Evolutionary conservation across 1,140 invertebrate species (phyloP).

Genomic region (Heliconius hewitsoni): DNA sequence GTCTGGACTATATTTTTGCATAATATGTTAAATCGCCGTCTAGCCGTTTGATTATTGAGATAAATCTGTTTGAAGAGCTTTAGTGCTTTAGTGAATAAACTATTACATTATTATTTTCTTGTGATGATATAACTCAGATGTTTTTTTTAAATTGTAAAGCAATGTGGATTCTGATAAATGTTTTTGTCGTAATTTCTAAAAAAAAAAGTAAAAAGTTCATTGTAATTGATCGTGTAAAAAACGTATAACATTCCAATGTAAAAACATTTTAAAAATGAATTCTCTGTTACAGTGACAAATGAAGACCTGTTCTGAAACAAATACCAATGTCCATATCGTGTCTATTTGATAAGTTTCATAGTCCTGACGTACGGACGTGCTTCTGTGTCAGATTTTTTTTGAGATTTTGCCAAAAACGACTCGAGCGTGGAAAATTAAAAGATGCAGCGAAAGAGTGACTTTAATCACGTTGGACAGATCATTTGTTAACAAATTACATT

Average conservation of each 20-base stretch:
- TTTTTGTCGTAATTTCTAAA: background rate
- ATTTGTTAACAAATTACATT: slow-evolving; percentile 33
- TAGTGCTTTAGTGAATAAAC: background rate
- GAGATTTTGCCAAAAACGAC: slow-evolving; percentile 42
- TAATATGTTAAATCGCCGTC: slow-evolving; percentile 67
- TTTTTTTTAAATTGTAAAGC: background rate
- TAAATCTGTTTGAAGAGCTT: slow-evolving; percentile 35
- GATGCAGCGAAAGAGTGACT: slow-evolving; percentile 29
- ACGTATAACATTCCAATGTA: background rate
- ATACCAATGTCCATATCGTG: slow-evolving; percentile 19
- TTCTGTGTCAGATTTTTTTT: slow-evolving; percentile 25
- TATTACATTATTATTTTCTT: background rate
- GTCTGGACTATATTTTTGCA: slow-evolving; percentile 67
- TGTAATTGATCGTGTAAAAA: background rate
- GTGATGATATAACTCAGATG: background rate
- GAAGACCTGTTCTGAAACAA: slow-evolving; percentile 14
- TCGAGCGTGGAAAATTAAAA: slow-evolving; percentile 35
- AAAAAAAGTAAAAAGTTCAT: background rate
- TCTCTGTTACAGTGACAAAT: slow-evolving; percentile 3
- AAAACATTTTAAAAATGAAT: background rate
- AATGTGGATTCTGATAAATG: background rate
- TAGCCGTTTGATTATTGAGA: slow-evolving; percentile 57
- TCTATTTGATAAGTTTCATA: slow-evolving; percentile 29
- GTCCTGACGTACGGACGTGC: slow-evolving; percentile 12
- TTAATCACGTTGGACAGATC: slow-evolving; percentile 29